These are phyloP conservation scores for Tetrax tetrax DNA, from an alignment of 2,113 vertebrate genomes.

Conservation along the genomic window DNA sequence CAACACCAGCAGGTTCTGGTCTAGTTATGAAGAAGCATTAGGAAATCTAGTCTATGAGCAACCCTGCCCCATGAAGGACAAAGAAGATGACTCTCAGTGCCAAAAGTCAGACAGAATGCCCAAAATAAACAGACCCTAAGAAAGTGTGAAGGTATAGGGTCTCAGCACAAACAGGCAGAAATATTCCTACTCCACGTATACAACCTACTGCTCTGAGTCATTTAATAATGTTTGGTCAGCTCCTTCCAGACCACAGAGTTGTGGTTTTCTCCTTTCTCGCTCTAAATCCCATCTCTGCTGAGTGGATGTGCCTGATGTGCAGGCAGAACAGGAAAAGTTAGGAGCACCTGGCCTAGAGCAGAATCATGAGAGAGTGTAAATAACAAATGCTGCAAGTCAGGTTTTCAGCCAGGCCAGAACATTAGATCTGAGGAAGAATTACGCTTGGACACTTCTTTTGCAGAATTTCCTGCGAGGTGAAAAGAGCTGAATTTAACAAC, in stretches of 20 bases:
- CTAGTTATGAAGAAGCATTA: background rate
- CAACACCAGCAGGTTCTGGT: background rate
- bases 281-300: background rate
- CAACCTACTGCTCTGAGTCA: background rate
- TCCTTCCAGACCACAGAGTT: background rate
- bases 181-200: background rate
- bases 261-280: constrained; percentile 11
- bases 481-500: background rate
- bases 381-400: background rate
- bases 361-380: background rate
- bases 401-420: background rate
- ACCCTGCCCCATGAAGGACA: background rate
- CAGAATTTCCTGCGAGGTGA: background rate
- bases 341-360: background rate
- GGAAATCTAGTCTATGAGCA: background rate
- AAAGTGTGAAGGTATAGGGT: background rate
- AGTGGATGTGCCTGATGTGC: background rate
- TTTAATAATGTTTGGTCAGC: background rate
- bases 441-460: background rate
- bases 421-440: background rate
- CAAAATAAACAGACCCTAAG: background rate
- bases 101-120: background rate
- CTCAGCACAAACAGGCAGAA: background rate
- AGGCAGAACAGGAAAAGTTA: constrained; percentile 21
- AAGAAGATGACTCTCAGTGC: background rate